Percentiles rank a stretch among this genome's conserved stretches.
phyloP scores from a whole-genome alignment of 2,888 invertebrate genomes.

The Apodemia hepburni region DNA sequence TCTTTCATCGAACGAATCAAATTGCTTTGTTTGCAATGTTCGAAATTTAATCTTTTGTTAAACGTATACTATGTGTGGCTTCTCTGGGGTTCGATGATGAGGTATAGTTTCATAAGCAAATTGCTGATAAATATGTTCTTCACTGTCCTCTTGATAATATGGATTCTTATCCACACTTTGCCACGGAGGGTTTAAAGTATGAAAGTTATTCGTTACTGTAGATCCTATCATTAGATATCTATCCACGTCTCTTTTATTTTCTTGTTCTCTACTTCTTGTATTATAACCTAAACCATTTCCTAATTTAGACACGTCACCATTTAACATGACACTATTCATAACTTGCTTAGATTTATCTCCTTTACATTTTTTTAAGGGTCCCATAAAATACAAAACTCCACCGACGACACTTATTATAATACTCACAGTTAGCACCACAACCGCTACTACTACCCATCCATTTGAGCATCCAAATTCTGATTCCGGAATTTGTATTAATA shows the following conservation, averaged over 20 bases:
- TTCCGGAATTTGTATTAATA: slow-evolving; percentile 80
- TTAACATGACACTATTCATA: slow-evolving; percentile 75
- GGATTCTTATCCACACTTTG: slow-evolving; percentile 74
- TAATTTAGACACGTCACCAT: slow-evolving; percentile 73
- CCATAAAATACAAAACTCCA: slow-evolving; percentile 72
- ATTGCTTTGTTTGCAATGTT: slow-evolving; percentile 60
- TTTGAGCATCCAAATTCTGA: slow-evolving; percentile 82
- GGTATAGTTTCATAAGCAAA: slow-evolving; percentile 77
- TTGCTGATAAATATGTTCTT: slow-evolving; percentile 76
- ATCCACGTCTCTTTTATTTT: slow-evolving; percentile 71
- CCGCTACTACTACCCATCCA: slow-evolving; percentile 80
- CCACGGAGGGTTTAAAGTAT: slow-evolving; percentile 75
- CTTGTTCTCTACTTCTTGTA: slow-evolving; percentile 67
- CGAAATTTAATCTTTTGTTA: slow-evolving; percentile 72
- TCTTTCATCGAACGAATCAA: slow-evolving; percentile 52
- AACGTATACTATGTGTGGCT: slow-evolving; percentile 81
- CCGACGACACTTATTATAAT: slow-evolving; percentile 76
- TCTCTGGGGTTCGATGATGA: slow-evolving; percentile 75
- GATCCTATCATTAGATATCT: slow-evolving; percentile 76
- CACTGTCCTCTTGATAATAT: slow-evolving; percentile 70
- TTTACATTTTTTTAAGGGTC: slow-evolving; percentile 74
- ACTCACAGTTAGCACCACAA: slow-evolving; percentile 74
- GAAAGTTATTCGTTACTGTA: slow-evolving; percentile 73
- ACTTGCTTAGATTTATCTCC: slow-evolving; percentile 76
- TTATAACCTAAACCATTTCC: slow-evolving; percentile 73